Evolutionary conservation across 2,888 invertebrate species (phyloP).

Genomic region (Allygus modestus): DNA sequence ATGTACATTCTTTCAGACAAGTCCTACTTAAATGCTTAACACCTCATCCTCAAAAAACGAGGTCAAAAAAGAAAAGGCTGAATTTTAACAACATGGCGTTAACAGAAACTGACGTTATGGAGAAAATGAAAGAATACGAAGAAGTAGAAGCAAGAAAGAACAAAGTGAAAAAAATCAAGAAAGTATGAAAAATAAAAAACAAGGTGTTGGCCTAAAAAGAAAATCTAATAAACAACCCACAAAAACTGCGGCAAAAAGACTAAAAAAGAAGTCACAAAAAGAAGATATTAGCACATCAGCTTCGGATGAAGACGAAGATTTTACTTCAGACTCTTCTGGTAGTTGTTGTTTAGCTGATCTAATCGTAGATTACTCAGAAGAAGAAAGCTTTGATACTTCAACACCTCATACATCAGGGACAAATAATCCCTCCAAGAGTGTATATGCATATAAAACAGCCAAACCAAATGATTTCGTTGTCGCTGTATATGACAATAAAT

Average conservation of each 20-base stretch:
- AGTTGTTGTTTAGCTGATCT: not conserved
- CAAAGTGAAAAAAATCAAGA: not conserved
- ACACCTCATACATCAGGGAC: not conserved
- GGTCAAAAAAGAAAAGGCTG: conserved; percentile 7
- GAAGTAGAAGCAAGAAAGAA: not conserved
- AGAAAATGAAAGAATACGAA: conserved; percentile 13
- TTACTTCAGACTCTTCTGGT: not conserved
- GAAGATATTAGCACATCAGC: not conserved
- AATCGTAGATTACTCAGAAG: not conserved
- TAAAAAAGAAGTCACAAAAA: not conserved
- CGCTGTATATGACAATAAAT: conserved; percentile 17
- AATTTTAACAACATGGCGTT: conserved; percentile 30
- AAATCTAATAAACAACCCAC: too few relatives aligned
- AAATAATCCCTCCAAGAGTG: not conserved
- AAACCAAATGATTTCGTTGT: conserved; percentile 4
- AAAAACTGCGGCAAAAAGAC: not conserved
- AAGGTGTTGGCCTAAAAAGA: not conserved
- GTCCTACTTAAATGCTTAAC: not conserved
- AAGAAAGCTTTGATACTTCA: too few relatives aligned
- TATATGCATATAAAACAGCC: not conserved
- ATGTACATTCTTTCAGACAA: not conserved
- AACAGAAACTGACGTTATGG: conserved; percentile 13
- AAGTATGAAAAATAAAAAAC: not conserved
- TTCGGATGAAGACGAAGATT: not conserved
- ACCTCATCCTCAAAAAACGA: not conserved